phyloP scores from a whole-genome alignment of 2,797 vertebrate genomes.

The Vireo griseus region DNA sequence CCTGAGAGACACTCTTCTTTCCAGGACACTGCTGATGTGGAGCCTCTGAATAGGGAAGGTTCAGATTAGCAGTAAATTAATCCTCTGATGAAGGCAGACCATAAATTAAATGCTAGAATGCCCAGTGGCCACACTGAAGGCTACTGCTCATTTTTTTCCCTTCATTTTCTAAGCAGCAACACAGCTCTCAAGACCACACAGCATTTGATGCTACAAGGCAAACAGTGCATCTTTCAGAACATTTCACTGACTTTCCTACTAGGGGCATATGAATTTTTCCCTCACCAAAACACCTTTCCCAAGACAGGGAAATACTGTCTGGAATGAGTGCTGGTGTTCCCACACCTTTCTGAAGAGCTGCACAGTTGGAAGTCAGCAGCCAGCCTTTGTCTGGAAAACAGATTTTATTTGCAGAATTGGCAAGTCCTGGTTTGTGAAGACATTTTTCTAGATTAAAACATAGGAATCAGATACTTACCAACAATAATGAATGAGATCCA shows the following conservation, averaged over 20 bases:
- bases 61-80: slow-evolving; percentile 33
- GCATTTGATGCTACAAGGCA: neutral
- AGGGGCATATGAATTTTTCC: neutral
- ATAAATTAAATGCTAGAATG: slow-evolving; percentile 3
- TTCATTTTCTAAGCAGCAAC: neutral
- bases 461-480: neutral
- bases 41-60: neutral
- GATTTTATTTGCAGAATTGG: neutral
- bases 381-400: neutral
- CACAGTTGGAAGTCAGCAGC: neutral
- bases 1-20: neutral
- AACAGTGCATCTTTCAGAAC: slow-evolving; percentile 48
- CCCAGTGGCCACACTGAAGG: neutral
- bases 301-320: slow-evolving; percentile 18
- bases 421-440: neutral
- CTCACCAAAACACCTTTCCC: neutral
- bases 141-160: neutral
- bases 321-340: neutral
- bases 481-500: neutral
- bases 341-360: slow-evolving; percentile 6
- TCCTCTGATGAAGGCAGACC: slow-evolving; percentile 17
- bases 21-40: neutral
- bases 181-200: neutral
- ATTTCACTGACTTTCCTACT: neutral
- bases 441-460: neutral